A percentile compares a stretch with the other conserved stretches of the same genome.
These are phyloP conservation scores for Pangasianodon gigas DNA, from an alignment of 2,113 vertebrate species.

Conservation along the genomic window DNA sequence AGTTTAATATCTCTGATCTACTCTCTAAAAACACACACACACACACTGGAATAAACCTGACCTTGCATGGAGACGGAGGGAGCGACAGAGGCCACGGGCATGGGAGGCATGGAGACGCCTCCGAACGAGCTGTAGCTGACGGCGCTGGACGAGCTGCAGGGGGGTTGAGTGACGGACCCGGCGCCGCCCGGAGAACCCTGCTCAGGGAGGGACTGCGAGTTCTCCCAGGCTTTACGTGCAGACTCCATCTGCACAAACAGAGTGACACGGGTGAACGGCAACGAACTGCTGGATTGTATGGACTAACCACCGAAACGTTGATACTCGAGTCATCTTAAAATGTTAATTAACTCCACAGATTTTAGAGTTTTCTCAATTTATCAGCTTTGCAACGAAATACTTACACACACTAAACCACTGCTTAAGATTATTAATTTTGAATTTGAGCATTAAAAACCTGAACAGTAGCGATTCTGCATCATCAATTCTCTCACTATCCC, in stretches of 20 bases:
- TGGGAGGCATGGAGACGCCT: slow-evolving; percentile 93
- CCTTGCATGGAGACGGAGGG: slow-evolving; percentile 98
- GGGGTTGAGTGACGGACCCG: slow-evolving; percentile 82
- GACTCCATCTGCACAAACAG: slow-evolving; percentile 88
- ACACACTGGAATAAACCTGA: slow-evolving; percentile 46
- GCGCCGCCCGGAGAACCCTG: slow-evolving; percentile 87
- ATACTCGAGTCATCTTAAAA: neutral
- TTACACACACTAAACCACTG: too few species aligned
- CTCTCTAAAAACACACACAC: neutral
- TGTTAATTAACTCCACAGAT: neutral
- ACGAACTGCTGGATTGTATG: neutral
- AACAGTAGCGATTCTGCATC: too few species aligned
- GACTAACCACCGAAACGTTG: too few species aligned
- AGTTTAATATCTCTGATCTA: neutral
- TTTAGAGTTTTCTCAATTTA: neutral
- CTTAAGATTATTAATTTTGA: too few species aligned
- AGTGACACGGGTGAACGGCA: neutral
- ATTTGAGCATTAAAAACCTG: too few species aligned
- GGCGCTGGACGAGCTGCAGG: slow-evolving; percentile 89
- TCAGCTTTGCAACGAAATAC: neutral
- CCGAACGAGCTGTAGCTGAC: slow-evolving; percentile 97
- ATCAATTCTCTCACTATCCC: too few species aligned
- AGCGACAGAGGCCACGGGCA: slow-evolving; percentile 96
- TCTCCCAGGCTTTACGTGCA: slow-evolving; percentile 98
- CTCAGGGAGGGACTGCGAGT: slow-evolving; percentile 94